Conservation (phyloP, 2,888 invertebrate genomes). For the Rhagonycha lutea region DNA sequence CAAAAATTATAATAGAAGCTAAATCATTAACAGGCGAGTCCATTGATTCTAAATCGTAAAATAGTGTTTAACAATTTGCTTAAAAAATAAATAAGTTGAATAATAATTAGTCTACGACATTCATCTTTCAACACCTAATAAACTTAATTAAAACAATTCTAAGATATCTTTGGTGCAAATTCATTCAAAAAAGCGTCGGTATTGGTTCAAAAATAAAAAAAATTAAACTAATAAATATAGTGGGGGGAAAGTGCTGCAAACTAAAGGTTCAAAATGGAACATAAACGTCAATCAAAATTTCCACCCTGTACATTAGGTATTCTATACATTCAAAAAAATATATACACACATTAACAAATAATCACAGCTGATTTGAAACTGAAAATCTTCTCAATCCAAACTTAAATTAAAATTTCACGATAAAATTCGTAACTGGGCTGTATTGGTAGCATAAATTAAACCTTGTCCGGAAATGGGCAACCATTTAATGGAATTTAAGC, state of each 20-base stretch:
- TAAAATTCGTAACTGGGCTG: constrained; percentile 77
- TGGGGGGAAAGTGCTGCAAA: background rate
- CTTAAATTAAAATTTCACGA: constrained; percentile 44
- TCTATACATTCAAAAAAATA: background rate
- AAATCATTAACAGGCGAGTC: background rate
- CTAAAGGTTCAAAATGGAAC: background rate
- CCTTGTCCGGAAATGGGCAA: constrained; percentile 83
- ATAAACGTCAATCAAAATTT: background rate
- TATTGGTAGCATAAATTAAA: constrained; percentile 83
- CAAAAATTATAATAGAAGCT: background rate
- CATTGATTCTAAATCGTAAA: background rate
- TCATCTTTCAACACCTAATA: background rate
- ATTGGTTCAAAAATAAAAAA: background rate
- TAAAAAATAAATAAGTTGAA: background rate
- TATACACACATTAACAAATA: background rate
- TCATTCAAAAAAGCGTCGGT: background rate
- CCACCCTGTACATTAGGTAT: background rate
- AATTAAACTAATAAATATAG: background rate
- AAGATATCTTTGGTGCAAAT: background rate
- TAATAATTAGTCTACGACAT: background rate
- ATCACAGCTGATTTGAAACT: constrained; percentile 3
- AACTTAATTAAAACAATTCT: background rate
- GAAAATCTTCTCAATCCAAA: background rate
- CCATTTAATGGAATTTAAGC: constrained; percentile 85
- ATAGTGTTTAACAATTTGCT: background rate